These are phyloP conservation scores for Lontra canadensis DNA, from an alignment of 2,113 vertebrate genomes.

Conservation along the genomic window DNA sequence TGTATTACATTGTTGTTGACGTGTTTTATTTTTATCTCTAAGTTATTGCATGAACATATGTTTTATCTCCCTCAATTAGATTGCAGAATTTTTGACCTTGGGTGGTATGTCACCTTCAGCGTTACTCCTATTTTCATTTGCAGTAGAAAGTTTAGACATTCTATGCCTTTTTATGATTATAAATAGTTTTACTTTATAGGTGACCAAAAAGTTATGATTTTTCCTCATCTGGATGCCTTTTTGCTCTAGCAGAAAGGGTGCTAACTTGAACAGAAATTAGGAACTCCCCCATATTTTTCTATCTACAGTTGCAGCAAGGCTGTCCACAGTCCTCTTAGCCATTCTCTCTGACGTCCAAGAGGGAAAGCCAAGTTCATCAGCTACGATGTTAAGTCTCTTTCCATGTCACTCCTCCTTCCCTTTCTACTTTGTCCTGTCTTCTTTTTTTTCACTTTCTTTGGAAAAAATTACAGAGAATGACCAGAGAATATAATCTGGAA, in stretches of 20 bases:
- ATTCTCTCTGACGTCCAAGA: not conserved
- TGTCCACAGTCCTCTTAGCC: not conserved
- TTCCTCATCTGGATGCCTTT: constrained; percentile 1
- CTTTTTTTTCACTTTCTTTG: not conserved
- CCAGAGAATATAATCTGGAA: constrained; percentile 27
- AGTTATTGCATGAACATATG: constrained; percentile 69
- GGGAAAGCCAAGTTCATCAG: not conserved
- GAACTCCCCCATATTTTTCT: not conserved
- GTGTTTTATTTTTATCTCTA: constrained; percentile 77
- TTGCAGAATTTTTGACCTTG: constrained; percentile 42
- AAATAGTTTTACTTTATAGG: not conserved
- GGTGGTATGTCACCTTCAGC: constrained; percentile 37
- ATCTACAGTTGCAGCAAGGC: not conserved
- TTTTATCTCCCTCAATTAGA: constrained; percentile 69
- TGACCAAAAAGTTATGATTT: not conserved
- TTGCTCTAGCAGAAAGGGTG: constrained; percentile 13
- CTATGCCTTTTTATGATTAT: not conserved
- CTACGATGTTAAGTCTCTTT: not conserved
- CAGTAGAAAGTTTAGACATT: not conserved
- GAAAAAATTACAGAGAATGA: constrained; percentile 14
- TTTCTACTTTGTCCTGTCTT: not conserved
- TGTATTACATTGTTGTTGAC: constrained; percentile 70
- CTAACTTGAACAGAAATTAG: not conserved
- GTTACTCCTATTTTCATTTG: constrained; percentile 16
- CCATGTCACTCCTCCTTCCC: not conserved